phyloP scores from a whole-genome alignment of 1,140 invertebrate species.

The Manduca sexta region DNA sequence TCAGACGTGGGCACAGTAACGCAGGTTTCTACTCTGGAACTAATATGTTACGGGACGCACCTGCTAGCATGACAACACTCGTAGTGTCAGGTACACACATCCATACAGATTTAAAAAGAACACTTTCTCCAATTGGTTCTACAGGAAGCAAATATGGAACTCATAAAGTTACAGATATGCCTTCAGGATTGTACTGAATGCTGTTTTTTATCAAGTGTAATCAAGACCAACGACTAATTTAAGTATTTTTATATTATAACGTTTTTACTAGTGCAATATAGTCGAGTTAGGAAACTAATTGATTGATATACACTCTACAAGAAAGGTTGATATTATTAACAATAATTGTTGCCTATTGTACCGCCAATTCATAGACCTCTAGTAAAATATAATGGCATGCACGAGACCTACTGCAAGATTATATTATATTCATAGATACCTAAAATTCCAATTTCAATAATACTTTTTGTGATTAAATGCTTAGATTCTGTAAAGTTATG shows the following conservation, averaged over 20 bases:
- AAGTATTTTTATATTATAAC: conserved; percentile 54
- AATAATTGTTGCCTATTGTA: too few species aligned
- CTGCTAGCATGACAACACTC: conserved; percentile 60
- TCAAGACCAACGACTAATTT: conserved; percentile 68
- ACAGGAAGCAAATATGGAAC: conserved; percentile 54
- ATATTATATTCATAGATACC: too few species aligned
- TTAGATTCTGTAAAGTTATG: too few species aligned
- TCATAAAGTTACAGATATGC: conserved; percentile 80
- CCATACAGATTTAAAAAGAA: conserved; percentile 58
- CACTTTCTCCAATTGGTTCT: conserved; percentile 48
- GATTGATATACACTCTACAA: neutral
- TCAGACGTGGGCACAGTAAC: conserved; percentile 75
- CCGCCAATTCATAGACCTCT: too few species aligned
- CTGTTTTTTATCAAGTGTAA: conserved; percentile 27
- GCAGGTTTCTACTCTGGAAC: conserved; percentile 77
- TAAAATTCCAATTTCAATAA: too few species aligned
- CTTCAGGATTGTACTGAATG: conserved; percentile 80
- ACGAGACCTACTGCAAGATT: too few species aligned
- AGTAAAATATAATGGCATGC: too few species aligned
- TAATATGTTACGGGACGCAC: conserved; percentile 56
- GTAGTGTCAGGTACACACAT: conserved; percentile 57
- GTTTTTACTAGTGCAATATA: conserved; percentile 60
- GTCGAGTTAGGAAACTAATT: conserved; percentile 21
- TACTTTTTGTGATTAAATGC: too few species aligned
- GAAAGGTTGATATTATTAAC: too few species aligned